A percentile compares a stretch with the other conserved stretches of the same genome.
Conservation (phyloP, 2,113 vertebrate genomes). For the Tenebrosternarchus preto region DNA sequence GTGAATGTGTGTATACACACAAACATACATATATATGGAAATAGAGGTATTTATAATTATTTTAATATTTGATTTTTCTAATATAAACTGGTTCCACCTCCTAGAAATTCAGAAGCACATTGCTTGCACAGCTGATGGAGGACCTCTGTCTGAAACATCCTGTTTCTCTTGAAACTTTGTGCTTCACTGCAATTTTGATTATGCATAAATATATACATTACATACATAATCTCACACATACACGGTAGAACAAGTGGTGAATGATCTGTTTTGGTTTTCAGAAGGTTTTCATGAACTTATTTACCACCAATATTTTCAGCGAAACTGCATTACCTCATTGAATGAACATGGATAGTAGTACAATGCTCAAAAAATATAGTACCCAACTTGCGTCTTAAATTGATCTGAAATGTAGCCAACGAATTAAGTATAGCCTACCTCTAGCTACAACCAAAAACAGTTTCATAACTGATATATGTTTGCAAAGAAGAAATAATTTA, state of each 20-base stretch:
- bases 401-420: slow-evolving; percentile 28
- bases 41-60: too few species aligned
- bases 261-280: neutral
- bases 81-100: too few species aligned
- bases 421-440: slow-evolving; percentile 36
- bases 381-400: neutral
- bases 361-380: neutral
- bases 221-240: neutral
- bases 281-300: neutral
- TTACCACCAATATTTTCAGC: slow-evolving; percentile 6
- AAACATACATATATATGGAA: too few species aligned
- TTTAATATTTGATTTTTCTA: too few species aligned
- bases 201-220: too few species aligned
- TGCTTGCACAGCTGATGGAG: too few species aligned
- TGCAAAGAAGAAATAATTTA: slow-evolving; percentile 5
- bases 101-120: too few species aligned
- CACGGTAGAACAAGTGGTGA: neutral
- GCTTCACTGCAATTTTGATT: too few species aligned
- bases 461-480: slow-evolving; percentile 23
- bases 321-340: slow-evolving; percentile 26
- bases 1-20: too few species aligned
- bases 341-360: slow-evolving; percentile 6
- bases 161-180: too few species aligned
- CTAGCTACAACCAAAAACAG: slow-evolving; percentile 52
- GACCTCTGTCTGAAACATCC: too few species aligned